Conservation (phyloP, 2,888 invertebrate genomes). For the Hipparchia sbordonii region DNA sequence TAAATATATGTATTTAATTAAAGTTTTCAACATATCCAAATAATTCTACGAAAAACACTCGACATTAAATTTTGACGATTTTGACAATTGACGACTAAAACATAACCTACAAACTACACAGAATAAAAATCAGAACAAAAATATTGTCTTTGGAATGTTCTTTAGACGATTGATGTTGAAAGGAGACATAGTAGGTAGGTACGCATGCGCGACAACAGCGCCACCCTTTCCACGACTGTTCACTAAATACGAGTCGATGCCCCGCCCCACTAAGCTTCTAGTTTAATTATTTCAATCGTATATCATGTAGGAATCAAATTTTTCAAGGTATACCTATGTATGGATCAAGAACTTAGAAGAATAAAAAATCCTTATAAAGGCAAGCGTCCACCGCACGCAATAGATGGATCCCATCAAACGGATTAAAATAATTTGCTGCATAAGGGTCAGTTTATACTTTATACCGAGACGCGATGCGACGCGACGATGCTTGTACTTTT, state of each 20-base stretch:
- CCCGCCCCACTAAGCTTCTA: conserved; percentile 26
- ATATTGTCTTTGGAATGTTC: conserved; percentile 64
- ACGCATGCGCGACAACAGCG: conserved; percentile 66
- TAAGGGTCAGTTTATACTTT: too few species aligned
- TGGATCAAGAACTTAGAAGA: too few species aligned
- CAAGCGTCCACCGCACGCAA: too few species aligned
- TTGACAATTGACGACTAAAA: conserved; percentile 78
- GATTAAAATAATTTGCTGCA: too few species aligned
- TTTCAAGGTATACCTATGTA: too few species aligned
- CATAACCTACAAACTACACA: conserved; percentile 70
- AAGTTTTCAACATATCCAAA: conserved; percentile 50
- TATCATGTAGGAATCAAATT: too few species aligned
- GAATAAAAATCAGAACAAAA: conserved; percentile 58
- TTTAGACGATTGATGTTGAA: conserved; percentile 41
- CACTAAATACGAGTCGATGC: conserved; percentile 19
- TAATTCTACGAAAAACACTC: conserved; percentile 61
- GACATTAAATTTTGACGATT: conserved; percentile 55
- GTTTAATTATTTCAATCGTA: neutral
- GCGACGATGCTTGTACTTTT: too few species aligned
- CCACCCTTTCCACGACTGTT: conserved; percentile 39
- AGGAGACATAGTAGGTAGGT: neutral
- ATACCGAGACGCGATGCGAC: too few species aligned
- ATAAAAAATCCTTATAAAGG: too few species aligned
- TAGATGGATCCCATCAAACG: too few species aligned
- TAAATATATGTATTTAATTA: conserved; percentile 40